phyloP scores from a whole-genome alignment of 2,113 vertebrate genomes.

The Noturus placidus region DNA sequence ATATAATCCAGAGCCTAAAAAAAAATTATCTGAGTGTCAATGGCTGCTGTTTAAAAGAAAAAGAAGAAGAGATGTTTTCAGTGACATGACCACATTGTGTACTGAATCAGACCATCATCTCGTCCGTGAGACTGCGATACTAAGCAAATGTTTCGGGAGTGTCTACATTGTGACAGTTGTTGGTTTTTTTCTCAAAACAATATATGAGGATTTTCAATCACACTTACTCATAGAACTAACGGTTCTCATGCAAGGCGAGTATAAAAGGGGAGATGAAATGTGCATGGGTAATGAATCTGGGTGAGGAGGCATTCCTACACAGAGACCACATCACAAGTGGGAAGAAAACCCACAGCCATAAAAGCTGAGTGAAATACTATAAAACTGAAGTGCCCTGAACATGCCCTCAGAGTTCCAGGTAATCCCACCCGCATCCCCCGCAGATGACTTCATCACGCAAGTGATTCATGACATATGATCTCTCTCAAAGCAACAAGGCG shows the following conservation, averaged over 20 bases:
- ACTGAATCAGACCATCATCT: conserved; percentile 6
- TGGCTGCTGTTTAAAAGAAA: not conserved
- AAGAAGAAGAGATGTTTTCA: not conserved
- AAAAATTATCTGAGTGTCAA: not conserved
- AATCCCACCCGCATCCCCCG: conserved; percentile 6
- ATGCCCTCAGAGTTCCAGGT: conserved; percentile 42
- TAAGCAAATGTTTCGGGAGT: conserved; percentile 1
- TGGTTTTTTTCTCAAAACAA: not conserved
- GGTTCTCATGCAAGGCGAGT: conserved; percentile 35
- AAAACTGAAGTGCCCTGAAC: conserved; percentile 46
- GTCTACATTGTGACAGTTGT: not conserved
- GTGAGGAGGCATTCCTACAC: conserved; percentile 54
- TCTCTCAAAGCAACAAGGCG: not conserved
- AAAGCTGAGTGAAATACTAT: conserved; percentile 52
- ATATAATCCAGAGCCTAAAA: not conserved
- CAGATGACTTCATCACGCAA: not conserved
- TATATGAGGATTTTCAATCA: conserved; percentile 8
- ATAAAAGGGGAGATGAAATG: conserved; percentile 48
- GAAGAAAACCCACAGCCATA: conserved; percentile 47
- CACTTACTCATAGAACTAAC: not conserved
- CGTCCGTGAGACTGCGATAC: not conserved
- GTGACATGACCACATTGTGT: not conserved
- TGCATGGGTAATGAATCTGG: conserved; percentile 45
- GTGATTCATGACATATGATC: conserved; percentile 1
- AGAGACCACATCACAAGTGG: conserved; percentile 57